These are phyloP conservation scores for Euspilapteryx auroguttella DNA, from an alignment of 2,888 invertebrate species.

Conservation along the genomic window DNA sequence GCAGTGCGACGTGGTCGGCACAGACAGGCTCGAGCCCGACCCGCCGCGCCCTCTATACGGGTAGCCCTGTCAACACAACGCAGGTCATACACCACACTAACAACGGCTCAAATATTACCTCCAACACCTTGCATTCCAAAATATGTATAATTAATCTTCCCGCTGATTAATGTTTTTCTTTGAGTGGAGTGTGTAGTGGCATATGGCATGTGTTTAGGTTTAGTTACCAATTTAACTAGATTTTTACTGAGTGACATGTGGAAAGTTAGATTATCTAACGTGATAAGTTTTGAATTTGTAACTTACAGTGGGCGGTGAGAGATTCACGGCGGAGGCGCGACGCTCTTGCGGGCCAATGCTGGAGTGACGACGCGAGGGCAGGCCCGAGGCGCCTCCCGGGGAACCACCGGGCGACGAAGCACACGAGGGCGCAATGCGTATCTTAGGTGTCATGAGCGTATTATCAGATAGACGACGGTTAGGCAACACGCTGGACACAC, in stretches of 20 bases:
- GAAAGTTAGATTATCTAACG: too few relatives aligned
- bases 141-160: too few relatives aligned
- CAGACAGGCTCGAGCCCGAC: slow-evolving; percentile 82
- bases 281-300: too few relatives aligned
- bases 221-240: too few relatives aligned
- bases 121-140: not conserved
- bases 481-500: slow-evolving; percentile 80
- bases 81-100: slow-evolving; percentile 19
- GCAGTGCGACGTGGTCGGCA: slow-evolving; percentile 74
- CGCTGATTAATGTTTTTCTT: too few relatives aligned
- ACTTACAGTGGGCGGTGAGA: slow-evolving; percentile 89
- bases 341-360: slow-evolving; percentile 91
- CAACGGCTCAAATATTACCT: too few relatives aligned
- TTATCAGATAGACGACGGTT: slow-evolving; percentile 90
- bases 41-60: slow-evolving; percentile 69
- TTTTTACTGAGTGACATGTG: too few relatives aligned
- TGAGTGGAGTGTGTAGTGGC: too few relatives aligned
- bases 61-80: slow-evolving; percentile 59
- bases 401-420: slow-evolving; percentile 79
- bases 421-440: slow-evolving; percentile 85
- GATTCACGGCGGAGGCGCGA: slow-evolving; percentile 79
- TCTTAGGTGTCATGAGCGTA: slow-evolving; percentile 88
- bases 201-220: too few relatives aligned
- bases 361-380: slow-evolving; percentile 87
- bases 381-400: slow-evolving; percentile 71